A percentile compares a stretch with the other conserved stretches of the same genome.
Evolutionary conservation across 1,140 invertebrate species (phyloP).

Genomic region (Listronotus oregonensis): DNA sequence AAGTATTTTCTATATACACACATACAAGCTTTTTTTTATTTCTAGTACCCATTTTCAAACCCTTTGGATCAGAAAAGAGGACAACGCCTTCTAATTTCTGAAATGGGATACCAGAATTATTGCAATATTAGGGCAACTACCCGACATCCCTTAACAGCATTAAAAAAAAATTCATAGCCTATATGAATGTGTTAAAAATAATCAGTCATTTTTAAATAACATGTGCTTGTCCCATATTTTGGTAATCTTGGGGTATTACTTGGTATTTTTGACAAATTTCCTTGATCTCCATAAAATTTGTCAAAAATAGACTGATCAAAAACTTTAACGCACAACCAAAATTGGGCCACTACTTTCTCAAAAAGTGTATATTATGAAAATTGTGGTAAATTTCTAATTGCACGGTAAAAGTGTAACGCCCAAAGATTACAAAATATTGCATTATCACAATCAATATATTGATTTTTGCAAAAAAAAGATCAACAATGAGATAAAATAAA

Average conservation of each 20-base stretch:
- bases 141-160: background rate
- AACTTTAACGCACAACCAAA: no score
- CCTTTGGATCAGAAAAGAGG: no score
- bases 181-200: slow-evolving; percentile 19
- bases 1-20: no score
- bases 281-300: background rate
- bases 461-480: background rate
- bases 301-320: background rate
- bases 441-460: slow-evolving; percentile 5
- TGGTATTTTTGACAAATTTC: background rate
- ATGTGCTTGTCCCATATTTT: slow-evolving; percentile 14
- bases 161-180: background rate
- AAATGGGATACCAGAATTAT: background rate
- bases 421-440: slow-evolving; percentile 2
- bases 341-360: no score
- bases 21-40: no score
- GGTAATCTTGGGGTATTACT: background rate
- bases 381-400: no score
- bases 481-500: background rate
- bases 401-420: background rate
- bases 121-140: background rate
- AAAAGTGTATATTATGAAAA: no score
- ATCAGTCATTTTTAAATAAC: slow-evolving; percentile 36
- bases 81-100: no score
- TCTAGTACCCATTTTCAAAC: no score